Evolutionary conservation across 1,140 invertebrate species (phyloP), one percentile per base, ranked within the genome.

Genomic region (Conopomorpha cramerella): DNA sequence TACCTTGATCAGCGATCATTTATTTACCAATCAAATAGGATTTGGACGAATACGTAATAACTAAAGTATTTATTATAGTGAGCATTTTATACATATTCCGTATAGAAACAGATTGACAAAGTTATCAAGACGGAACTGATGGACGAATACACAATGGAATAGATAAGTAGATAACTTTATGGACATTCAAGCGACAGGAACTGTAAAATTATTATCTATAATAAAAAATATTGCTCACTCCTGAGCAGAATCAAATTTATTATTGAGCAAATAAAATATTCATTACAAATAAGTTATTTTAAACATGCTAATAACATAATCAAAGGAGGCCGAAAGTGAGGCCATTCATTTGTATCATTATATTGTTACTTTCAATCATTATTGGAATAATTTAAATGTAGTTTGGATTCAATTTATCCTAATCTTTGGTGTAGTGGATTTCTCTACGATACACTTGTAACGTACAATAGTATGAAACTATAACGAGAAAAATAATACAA

Each of bases 21-120:
- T 61, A 65, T 36, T 66, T 62, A 63, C 70, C 58, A 66, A 70
- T 68, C 51, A 70, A 67, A 58, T 62, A 63, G 68, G 71, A 66
- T 61, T 74, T 71, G 66, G 70, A 74, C 66, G 70, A 74, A 74
- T 71, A 66, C 70, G 66, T 61, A 63, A 71, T 65, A 71, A 46
- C 61, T 43, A 41, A 53, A 44, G 49, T 56, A 49, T 66, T 68
- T 57, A 46, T 43, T 53, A 52, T 67, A 65, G 47, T 68, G 61
- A 65, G 51, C 60, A 23, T 23, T 23, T 4, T 23, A 10, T 6
- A 10, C 4, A 23, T 23, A 23, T 23, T 10, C 19, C n/a, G n/a
- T n/a, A n/a, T n/a, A n/a, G n/a, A n/a, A n/a, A n/a, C n/a, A n/a
- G n/a, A n/a, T n/a, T n/a, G n/a, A n/a, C n/a, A n/a, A n/a, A n/a